Conservation (phyloP, 2,888 invertebrate species). For the Limnephilus auricula region DNA sequence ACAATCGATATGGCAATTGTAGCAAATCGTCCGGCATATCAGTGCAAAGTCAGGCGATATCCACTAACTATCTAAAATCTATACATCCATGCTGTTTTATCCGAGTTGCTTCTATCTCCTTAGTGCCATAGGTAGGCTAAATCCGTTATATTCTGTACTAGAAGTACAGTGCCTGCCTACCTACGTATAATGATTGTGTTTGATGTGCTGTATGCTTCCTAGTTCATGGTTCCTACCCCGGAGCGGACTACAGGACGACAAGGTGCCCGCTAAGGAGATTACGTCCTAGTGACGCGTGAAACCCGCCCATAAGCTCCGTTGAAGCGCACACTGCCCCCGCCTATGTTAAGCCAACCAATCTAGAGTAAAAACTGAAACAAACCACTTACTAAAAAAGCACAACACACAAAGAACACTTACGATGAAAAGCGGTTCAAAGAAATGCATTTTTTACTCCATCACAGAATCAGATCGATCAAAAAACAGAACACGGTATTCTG, state of each 20-base stretch:
- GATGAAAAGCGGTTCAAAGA: not conserved
- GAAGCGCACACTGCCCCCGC: conserved; percentile 53
- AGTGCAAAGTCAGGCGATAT: conserved; percentile 19
- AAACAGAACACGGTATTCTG: not conserved
- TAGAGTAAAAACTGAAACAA: conserved; percentile 3
- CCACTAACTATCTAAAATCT: not conserved
- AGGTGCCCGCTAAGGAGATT: conserved; percentile 58
- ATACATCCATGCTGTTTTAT: not conserved
- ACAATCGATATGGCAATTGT: conserved; percentile 24
- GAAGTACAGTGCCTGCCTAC: not conserved
- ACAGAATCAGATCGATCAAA: not conserved
- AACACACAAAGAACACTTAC: not conserved
- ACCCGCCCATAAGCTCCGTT: conserved; percentile 62
- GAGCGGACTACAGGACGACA: conserved; percentile 24
- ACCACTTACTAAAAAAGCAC: conserved; percentile 25
- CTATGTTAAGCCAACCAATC: conserved; percentile 13
- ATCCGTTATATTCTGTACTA: not conserved
- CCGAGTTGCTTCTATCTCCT: not conserved
- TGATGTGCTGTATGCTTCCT: not conserved
- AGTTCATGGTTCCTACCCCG: not conserved
- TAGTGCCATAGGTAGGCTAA: not conserved
- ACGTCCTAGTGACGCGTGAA: conserved; percentile 65
- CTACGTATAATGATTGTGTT: not conserved
- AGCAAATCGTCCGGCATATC: conserved; percentile 5
- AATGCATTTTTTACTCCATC: not conserved